Conservation (phyloP, 2,113 vertebrate genomes). For the Progne subis region DNA sequence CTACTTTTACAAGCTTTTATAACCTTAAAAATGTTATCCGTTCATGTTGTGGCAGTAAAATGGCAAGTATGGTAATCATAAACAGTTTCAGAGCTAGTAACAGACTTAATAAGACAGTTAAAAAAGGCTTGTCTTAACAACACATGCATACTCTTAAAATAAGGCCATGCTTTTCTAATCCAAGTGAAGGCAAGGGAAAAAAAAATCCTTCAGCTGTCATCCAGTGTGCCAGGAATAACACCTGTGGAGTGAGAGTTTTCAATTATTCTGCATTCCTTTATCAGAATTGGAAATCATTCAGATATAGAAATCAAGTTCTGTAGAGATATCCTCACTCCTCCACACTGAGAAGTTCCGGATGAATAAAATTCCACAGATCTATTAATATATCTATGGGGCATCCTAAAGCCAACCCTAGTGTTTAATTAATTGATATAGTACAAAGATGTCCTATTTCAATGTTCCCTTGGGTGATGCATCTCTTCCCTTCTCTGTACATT, state of each 20-base stretch:
- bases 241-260: conserved; percentile 82
- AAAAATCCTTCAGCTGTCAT: neutral
- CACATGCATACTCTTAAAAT: neutral
- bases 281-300: conserved; percentile 73
- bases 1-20: neutral
- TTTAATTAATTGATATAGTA: neutral
- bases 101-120: neutral
- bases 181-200: neutral
- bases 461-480: neutral
- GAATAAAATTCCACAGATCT: neutral
- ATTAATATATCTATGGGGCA: neutral
- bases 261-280: conserved; percentile 73
- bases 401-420: neutral
- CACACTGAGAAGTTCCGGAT: neutral
- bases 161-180: neutral
- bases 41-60: neutral
- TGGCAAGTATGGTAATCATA: neutral
- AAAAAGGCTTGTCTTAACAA: neutral
- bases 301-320: conserved; percentile 42
- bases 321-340: neutral
- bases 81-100: neutral
- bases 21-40: neutral
- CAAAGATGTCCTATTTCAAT: neutral
- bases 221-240: conserved; percentile 77
- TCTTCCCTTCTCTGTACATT: neutral